These are phyloP conservation scores for Cactoblastis cactorum DNA, from an alignment of 2,888 invertebrate genomes.

Conservation along the genomic window DNA sequence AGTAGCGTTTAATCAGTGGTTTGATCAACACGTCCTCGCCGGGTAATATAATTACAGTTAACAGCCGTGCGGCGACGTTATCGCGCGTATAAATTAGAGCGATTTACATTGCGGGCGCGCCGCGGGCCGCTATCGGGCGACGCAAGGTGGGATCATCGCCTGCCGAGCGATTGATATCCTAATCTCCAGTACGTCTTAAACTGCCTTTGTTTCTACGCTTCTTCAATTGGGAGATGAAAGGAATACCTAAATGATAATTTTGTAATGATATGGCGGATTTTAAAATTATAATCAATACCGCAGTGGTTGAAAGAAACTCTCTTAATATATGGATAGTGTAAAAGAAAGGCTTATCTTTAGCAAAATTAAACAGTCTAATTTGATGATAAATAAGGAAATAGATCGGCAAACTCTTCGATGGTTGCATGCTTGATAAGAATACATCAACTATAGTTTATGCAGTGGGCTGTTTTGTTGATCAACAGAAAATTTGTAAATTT, in stretches of 20 bases:
- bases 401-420: too few relatives aligned
- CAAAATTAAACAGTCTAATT: too few relatives aligned
- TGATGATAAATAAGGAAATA: too few relatives aligned
- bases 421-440: too few relatives aligned
- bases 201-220: background rate
- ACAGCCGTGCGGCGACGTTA: constrained; percentile 77
- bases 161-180: constrained; percentile 22
- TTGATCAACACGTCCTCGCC: constrained; percentile 78
- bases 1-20: constrained; percentile 67
- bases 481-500: too few relatives aligned
- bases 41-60: constrained; percentile 78
- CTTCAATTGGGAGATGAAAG: background rate
- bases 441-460: too few relatives aligned
- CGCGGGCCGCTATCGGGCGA: constrained; percentile 71
- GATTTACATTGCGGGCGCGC: constrained; percentile 76
- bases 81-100: constrained; percentile 77
- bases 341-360: too few relatives aligned
- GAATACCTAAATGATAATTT: background rate
- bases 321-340: too few relatives aligned
- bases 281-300: too few relatives aligned
- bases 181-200: background rate
- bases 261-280: too few relatives aligned
- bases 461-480: too few relatives aligned
- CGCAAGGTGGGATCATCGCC: constrained; percentile 59
- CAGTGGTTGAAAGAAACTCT: too few relatives aligned